Conservation (phyloP, 1,140 invertebrate genomes). For the Cotesia typhae region DNA sequence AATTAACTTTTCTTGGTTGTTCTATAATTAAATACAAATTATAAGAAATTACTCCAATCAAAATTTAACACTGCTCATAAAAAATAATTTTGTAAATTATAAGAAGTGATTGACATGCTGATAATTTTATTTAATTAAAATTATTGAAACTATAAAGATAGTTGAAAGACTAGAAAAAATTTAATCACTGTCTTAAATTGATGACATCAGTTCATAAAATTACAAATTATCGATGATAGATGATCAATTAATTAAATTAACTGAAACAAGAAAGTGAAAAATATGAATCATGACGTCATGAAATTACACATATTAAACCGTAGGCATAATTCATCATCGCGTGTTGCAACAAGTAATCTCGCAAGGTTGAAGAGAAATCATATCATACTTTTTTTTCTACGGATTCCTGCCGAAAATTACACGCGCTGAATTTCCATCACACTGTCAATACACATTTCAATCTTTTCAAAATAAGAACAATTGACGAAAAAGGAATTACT, state of each 20-base stretch:
- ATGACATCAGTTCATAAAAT: not conserved
- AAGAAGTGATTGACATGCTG: too few relatives aligned
- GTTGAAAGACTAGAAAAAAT: too few relatives aligned
- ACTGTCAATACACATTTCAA: not conserved
- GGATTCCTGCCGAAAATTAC: not conserved
- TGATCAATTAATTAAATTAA: not conserved
- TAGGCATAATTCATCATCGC: not conserved
- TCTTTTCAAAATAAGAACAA: not conserved
- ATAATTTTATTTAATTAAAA: too few relatives aligned
- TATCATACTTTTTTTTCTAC: not conserved
- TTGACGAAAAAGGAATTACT: not conserved
- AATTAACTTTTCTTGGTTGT: too few relatives aligned
- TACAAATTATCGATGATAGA: not conserved
- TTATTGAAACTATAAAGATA: too few relatives aligned
- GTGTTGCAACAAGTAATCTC: not conserved
- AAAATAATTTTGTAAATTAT: too few relatives aligned
- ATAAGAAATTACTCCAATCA: too few relatives aligned
- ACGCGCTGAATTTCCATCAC: not conserved
- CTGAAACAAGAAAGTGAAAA: not conserved
- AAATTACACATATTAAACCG: not conserved
- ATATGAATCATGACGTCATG: not conserved
- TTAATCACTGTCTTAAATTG: too few relatives aligned
- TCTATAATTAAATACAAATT: too few relatives aligned
- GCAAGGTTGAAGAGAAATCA: slow-evolving; percentile 10
- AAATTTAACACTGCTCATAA: too few relatives aligned